Evolutionary conservation across 2,113 vertebrate species (phyloP).

Genomic region (Isichthys henryi): DNA sequence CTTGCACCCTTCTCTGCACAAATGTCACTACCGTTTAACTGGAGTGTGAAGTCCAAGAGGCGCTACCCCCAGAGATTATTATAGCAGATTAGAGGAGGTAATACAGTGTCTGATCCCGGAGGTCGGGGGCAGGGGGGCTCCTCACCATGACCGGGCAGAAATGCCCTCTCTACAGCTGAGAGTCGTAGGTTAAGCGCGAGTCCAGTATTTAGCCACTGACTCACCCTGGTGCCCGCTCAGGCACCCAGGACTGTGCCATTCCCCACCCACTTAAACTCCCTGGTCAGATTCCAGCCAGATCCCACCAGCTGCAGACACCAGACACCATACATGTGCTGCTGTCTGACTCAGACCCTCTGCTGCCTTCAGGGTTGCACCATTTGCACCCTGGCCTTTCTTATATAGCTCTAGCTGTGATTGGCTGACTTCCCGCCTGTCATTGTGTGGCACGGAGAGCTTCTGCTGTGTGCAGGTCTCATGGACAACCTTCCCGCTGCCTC

Average conservation of each 20-base stretch:
- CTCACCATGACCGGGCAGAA: background rate
- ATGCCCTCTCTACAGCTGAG: background rate
- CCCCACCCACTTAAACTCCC: background rate
- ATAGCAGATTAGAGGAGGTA: background rate
- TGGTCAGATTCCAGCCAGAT: conserved; percentile 1
- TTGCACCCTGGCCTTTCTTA: background rate
- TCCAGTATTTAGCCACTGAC: conserved; percentile 8
- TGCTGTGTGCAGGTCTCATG: background rate
- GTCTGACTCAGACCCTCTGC: conserved; percentile 8
- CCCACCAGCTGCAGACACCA: background rate
- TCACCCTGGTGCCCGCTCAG: background rate
- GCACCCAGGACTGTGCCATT: background rate
- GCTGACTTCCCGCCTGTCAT: background rate
- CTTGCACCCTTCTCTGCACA: background rate
- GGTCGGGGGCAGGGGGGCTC: background rate
- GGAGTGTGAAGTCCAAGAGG: background rate
- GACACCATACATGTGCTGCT: background rate
- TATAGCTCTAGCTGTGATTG: background rate
- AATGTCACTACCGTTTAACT: background rate
- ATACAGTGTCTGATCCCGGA: background rate
- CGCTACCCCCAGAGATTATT: background rate
- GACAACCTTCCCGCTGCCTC: background rate
- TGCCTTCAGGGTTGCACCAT: background rate
- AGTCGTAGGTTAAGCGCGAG: background rate
- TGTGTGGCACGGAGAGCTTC: background rate